Base-by-base conservation (phyloP, 1,140 invertebrate genomes). In the Zaprionus capensis region DNA sequence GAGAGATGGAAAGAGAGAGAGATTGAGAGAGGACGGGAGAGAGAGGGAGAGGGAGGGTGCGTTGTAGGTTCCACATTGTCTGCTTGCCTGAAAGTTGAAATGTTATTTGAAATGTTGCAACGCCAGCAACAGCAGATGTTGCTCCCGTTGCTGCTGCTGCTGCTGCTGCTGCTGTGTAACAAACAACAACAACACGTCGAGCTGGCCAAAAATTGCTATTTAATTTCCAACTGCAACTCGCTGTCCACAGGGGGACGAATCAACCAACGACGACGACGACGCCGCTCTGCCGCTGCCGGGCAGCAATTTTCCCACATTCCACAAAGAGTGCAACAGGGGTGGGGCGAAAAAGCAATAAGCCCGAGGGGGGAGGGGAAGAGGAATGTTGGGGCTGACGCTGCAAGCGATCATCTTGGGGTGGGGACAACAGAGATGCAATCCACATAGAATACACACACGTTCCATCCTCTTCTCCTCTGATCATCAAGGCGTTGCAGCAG, bases 31-130 rank as follows among this genome's bases (percentile, higher is more conserved):
- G 28, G n/a, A n/a, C n/a, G n/a, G 0, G 28, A 28, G 28, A 7
- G 5, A 6, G 26, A 5, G 6, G 1, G 1, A 6, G 28, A 6
- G 38, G 0, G 38, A n/a, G 9, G 9, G 2, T n/a, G 9, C 31
- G 22, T 26, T 53, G 71, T 64, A 58, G 84, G 55, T 86, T 78
- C 69, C 68, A 86, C 84, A 86, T 78, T 88, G 84, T 80, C 78
- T 80, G 82, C 59, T 74, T 70, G 85, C 71, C 69, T 80, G 72
- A 82, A 90, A 88, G 85, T 91, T 91, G 71, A 90, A 90, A 91
- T 90, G 81, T 86, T 90, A 90, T 90, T 90, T 90, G 85, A 90
- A 90, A 90, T 90, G 81, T 90, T 90, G 86, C 85, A 88, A 64
- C 78, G 20, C 24, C 71, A 78, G 73, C 63, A 78, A 12, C 49